Evolutionary conservation across 2,888 invertebrate genomes (phyloP), one percentile per base, ranked within the genome.

Genomic region (Pollenia labialis): DNA sequence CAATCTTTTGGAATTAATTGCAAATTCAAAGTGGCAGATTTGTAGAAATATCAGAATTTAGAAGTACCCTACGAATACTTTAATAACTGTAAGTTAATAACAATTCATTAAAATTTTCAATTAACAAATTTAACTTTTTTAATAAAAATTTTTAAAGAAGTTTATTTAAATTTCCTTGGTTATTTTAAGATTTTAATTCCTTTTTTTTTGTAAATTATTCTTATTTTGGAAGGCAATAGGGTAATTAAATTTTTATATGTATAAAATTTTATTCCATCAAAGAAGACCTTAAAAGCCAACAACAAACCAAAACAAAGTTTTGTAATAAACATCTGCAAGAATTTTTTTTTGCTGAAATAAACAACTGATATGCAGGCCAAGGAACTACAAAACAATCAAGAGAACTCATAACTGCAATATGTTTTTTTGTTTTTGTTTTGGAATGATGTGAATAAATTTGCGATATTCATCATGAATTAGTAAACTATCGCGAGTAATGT

Each of bases 221-320:
- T 32, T 6, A 4, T 32, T 4, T 8, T 9, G 9, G 16, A 0
- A 0, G 11, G 6, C 2, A 18, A 56, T 64, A 64, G 62, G 44
- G 46, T 32, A 66, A 32, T 66, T 9, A 42, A 0, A 7, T 2
- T 6, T 68, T 3, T 44, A 32, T 54, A 50, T 40, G n/a, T n/a
- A n/a, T 18, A 46, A 42, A 9, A n/a, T 44, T 18, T 4, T 32
- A 32, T 32, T 52, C 14, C 44, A 46, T 16, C 12, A 54, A 68
- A n/a, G 40, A n/a, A 62, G 12, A 48, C 69, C 50, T 69, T 50
- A 60, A 56, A 69, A 60, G 11, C 44, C 64, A 69, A 66, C 68
- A 87, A 81, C 62, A 87, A 81, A 77, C 74, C 77, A 72, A 87
- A 81, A 60, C 64, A 87, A 87, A 87, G 77, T 87, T 87, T 81